These are phyloP conservation scores for Glossophaga mutica DNA, from an alignment of 2,797 vertebrate species.

Conservation along the genomic window DNA sequence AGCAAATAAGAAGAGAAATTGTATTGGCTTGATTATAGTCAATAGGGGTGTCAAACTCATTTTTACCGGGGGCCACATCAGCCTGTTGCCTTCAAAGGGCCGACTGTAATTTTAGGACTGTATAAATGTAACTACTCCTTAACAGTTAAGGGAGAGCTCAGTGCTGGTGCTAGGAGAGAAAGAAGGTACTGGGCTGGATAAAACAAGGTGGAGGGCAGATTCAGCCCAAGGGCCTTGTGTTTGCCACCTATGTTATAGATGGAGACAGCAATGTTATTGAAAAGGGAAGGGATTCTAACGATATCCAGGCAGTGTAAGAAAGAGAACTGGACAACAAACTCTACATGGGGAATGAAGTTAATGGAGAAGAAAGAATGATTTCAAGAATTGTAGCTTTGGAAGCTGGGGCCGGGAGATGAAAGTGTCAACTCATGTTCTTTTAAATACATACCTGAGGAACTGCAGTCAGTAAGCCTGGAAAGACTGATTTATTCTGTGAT, in stretches of 20 bases:
- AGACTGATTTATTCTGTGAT: background rate
- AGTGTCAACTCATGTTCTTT: background rate
- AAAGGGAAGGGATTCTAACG: background rate
- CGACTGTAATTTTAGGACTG: too few relatives aligned
- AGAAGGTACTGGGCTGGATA: too few relatives aligned
- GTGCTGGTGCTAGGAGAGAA: too few relatives aligned
- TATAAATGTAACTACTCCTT: too few relatives aligned
- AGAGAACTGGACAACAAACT: background rate
- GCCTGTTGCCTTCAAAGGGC: too few relatives aligned
- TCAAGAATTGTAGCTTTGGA: conserved; percentile 3
- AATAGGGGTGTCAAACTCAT: too few relatives aligned
- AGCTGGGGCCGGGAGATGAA: background rate
- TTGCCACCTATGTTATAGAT: background rate
- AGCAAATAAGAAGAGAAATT: background rate
- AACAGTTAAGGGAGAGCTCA: too few relatives aligned
- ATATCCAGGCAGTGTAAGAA: background rate
- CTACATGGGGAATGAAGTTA: background rate
- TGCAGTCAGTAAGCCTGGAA: background rate
- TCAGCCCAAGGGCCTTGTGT: too few relatives aligned
- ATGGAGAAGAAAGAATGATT: conserved; percentile 18
- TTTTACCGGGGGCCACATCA: too few relatives aligned
- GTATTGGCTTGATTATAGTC: background rate
- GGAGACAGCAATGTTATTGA: background rate
- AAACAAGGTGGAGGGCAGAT: too few relatives aligned
- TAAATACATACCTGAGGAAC: background rate